Conservation (phyloP, 2,113 vertebrate species). For the Pavo muticus region DNA sequence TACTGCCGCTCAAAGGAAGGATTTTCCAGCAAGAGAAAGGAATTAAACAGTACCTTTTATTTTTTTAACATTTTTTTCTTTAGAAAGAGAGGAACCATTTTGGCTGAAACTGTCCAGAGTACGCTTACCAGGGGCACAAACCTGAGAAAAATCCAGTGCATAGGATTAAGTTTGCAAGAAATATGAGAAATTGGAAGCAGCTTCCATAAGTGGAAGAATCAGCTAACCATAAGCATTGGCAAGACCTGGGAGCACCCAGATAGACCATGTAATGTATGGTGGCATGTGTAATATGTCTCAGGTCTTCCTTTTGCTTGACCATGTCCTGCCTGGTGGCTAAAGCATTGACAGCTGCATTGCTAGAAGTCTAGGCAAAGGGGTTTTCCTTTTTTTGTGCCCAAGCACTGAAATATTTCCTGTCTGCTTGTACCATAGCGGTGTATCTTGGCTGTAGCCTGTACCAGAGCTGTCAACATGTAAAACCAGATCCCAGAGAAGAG, state of each 20-base stretch:
- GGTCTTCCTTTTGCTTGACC: neutral
- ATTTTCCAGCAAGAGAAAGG: neutral
- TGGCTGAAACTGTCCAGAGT: neutral
- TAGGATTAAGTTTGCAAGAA: neutral
- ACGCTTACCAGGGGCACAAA: neutral
- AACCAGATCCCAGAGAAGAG: neutral
- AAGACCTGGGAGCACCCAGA: neutral
- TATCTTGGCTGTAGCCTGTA: neutral
- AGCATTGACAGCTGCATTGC: fast-evolving
- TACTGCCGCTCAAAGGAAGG: neutral
- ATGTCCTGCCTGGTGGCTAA: neutral
- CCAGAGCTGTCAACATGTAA: neutral
- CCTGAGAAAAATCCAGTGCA: neutral
- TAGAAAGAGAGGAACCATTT: neutral
- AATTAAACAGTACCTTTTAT: neutral
- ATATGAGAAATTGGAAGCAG: neutral
- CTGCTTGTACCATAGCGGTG: neutral
- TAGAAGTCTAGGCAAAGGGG: neutral
- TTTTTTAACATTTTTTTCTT: neutral
- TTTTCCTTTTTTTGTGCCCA: neutral
- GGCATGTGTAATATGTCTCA: fast-evolving
- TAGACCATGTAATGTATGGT: neutral
- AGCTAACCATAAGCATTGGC: neutral
- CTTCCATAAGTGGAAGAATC: neutral
- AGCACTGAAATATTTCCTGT: neutral